Conservation (phyloP, 1,140 invertebrate genomes). For the Leptinotarsa lineolata region DNA sequence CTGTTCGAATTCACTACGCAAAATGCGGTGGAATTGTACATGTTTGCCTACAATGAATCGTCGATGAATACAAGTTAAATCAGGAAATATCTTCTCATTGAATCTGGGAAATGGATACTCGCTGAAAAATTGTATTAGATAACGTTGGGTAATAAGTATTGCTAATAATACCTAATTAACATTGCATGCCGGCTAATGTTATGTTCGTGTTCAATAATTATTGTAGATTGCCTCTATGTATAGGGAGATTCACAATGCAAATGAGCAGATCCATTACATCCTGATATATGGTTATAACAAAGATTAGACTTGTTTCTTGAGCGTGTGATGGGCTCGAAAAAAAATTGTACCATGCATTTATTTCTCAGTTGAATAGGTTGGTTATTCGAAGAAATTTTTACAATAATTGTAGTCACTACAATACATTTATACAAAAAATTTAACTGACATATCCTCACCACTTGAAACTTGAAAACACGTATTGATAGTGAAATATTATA, state of each 20-base stretch:
- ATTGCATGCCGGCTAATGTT: conserved; percentile 5
- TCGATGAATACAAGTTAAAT: not conserved
- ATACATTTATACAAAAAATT: too few relatives aligned
- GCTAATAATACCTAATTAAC: conserved; percentile 6
- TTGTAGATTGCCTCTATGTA: conserved; percentile 6
- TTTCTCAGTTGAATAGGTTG: too few relatives aligned
- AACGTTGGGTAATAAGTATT: conserved; percentile 6
- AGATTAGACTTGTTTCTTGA: too few relatives aligned
- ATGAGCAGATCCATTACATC: not conserved
- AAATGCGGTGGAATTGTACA: not conserved
- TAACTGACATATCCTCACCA: too few relatives aligned
- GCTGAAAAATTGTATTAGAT: not conserved
- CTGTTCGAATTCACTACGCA: too few relatives aligned
- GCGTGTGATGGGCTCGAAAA: too few relatives aligned
- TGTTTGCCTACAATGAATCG: not conserved
- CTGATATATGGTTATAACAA: too few relatives aligned
- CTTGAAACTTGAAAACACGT: too few relatives aligned
- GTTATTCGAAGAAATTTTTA: too few relatives aligned
- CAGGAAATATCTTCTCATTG: conserved; percentile 3
- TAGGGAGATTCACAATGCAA: conserved; percentile 8
- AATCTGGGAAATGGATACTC: conserved; percentile 1
- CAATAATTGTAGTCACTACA: too few relatives aligned
- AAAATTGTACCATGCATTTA: too few relatives aligned
- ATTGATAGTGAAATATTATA: too few relatives aligned
- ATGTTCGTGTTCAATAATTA: conserved; percentile 6